Percentiles rank a stretch among this genome's conserved stretches.
Evolutionary conservation across 2,797 vertebrate genomes (phyloP).

Genomic region (Gymnocypris eckloni): DNA sequence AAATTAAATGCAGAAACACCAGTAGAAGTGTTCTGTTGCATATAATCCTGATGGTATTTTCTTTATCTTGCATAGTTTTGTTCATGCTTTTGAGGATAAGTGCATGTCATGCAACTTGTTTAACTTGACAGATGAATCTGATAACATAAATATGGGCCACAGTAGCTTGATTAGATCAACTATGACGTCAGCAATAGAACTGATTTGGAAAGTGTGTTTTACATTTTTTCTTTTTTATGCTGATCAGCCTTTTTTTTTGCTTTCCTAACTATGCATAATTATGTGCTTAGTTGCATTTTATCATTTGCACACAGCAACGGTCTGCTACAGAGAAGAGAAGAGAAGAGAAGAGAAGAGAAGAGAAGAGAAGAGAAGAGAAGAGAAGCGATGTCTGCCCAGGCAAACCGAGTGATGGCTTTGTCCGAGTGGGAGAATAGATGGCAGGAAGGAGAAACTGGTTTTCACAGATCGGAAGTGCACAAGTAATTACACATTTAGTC

Average conservation of each 20-base stretch:
- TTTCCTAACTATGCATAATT: background rate
- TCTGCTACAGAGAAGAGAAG: background rate
- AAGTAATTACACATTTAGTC: slow-evolving; percentile 71
- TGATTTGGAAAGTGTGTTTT: background rate
- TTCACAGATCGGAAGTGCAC: slow-evolving; percentile 82
- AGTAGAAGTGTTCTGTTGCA: background rate
- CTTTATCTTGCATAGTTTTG: background rate
- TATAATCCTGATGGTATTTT: background rate
- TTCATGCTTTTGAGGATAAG: background rate
- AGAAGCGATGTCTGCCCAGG: slow-evolving; percentile 71
- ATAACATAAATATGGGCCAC: background rate
- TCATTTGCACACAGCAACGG: background rate
- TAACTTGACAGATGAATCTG: background rate
- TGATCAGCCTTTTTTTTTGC: background rate
- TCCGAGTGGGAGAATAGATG: slow-evolving; percentile 87
- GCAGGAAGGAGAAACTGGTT: slow-evolving; percentile 77
- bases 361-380: background rate
- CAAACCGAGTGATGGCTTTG: slow-evolving; percentile 72
- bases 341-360: background rate
- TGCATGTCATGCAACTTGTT: background rate
- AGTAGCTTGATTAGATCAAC: background rate
- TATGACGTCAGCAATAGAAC: background rate
- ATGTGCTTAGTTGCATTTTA: background rate
- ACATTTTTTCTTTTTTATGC: background rate
- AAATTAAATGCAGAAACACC: background rate